A percentile compares a stretch with the other conserved stretches of the same genome.
phyloP scores from a whole-genome alignment of 2,888 invertebrate species.

The Drosophila colorata region DNA sequence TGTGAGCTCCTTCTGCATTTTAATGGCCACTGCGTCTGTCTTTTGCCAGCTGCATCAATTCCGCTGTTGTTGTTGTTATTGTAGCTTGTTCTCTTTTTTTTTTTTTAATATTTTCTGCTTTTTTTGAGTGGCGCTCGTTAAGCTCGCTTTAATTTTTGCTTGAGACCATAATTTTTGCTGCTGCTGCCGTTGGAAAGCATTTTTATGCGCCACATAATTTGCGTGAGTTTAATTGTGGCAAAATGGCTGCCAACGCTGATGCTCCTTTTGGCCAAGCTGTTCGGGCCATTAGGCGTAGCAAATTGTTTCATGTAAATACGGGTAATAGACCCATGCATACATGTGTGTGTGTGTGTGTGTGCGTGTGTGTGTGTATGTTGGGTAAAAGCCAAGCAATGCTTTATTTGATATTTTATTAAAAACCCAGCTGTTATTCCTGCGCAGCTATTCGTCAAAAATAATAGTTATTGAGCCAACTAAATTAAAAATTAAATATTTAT shows the following conservation, averaged over 20 bases:
- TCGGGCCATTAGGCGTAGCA: conserved; percentile 54
- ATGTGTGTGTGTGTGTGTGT: neutral
- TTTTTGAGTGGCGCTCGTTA: conserved; percentile 69
- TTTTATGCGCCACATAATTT: conserved; percentile 66
- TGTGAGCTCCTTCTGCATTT: conserved; percentile 62
- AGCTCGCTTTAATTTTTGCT: conserved; percentile 78
- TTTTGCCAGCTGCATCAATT: conserved; percentile 77
- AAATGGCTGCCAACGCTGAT: conserved; percentile 29
- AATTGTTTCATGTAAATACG: conserved; percentile 36
- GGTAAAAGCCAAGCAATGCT: neutral
- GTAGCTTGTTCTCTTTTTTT: conserved; percentile 15
- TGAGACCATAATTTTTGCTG: conserved; percentile 70
- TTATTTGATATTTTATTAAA: neutral
- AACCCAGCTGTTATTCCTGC: neutral
- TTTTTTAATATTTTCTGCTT: conserved; percentile 11
- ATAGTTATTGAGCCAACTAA: neutral
- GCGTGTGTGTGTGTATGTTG: neutral
- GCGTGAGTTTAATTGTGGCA: conserved; percentile 74
- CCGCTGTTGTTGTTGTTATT: conserved; percentile 25
- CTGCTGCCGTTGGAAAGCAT: conserved; percentile 28
- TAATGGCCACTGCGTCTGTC: conserved; percentile 68
- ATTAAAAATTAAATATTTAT: conserved; percentile 19
- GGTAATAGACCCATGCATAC: neutral
- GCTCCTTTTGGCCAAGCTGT: conserved; percentile 36
- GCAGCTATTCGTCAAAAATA: neutral